These are phyloP conservation scores for Psilopsiagon aymara DNA, from an alignment of 2,113 vertebrate species.

Conservation along the genomic window DNA sequence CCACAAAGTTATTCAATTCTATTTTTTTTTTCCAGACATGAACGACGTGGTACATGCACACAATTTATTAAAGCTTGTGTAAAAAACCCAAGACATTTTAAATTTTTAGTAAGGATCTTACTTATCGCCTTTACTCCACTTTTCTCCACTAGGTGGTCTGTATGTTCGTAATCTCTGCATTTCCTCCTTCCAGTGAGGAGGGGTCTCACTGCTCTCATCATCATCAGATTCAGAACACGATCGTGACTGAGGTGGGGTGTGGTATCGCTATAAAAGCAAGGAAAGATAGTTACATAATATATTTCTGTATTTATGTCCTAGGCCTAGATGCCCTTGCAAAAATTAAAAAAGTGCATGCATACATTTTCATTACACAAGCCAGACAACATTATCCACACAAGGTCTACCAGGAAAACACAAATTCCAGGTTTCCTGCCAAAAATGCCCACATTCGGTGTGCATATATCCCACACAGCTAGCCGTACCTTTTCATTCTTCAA, in stretches of 20 bases:
- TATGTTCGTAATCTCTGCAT: constrained; percentile 90
- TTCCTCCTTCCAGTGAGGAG: constrained; percentile 97
- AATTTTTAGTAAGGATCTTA: constrained; percentile 49
- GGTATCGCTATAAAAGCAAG: constrained; percentile 85
- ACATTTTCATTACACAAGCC: not conserved
- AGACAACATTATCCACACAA: not conserved
- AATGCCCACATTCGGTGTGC: not conserved
- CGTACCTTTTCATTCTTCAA: not conserved
- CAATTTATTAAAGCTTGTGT: rapidly evolving
- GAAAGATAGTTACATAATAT: rapidly evolving
- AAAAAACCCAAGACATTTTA: rapidly evolving
- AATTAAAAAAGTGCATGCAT: not conserved
- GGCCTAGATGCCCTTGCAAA: not conserved
- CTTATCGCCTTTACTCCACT: constrained; percentile 98
- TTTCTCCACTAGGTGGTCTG: constrained; percentile 86
- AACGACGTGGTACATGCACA: rapidly evolving
- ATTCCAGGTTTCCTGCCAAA: not conserved
- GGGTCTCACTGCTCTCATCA: constrained; percentile 91
- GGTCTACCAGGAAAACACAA: not conserved
- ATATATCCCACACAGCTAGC: rapidly evolving
- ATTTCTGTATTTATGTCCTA: not conserved
- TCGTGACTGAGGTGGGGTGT: constrained; percentile 91
- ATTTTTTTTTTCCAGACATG: not conserved
- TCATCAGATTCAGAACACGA: constrained; percentile 90
- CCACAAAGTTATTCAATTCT: not conserved